Percentiles rank a stretch among this genome's conserved stretches.
Evolutionary conservation across 1,140 invertebrate genomes (phyloP).

Genomic region (Limonius californicus): DNA sequence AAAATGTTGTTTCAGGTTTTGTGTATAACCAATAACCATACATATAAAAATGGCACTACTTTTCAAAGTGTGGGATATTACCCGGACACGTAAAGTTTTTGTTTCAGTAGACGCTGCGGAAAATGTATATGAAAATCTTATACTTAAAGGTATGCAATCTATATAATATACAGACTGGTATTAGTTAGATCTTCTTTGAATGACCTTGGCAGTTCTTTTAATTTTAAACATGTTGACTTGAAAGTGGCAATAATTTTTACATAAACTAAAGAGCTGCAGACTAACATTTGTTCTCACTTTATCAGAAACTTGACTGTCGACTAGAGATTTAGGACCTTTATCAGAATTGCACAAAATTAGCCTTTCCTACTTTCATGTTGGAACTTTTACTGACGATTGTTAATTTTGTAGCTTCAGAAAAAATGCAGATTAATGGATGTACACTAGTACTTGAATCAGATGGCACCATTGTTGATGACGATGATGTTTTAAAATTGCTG

Average conservation of each 20-base stretch:
- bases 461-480: neutral
- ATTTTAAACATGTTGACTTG: neutral
- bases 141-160: neutral
- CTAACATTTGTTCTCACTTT: too few species aligned
- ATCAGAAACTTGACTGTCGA: neutral
- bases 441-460: neutral
- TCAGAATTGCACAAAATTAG: neutral
- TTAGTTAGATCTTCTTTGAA: too few species aligned
- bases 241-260: neutral
- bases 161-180: too few species aligned
- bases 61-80: neutral
- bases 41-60: neutral
- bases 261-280: neutral
- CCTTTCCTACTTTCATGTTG: neutral
- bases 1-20: neutral
- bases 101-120: neutral
- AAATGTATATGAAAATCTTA: neutral
- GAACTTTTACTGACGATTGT: neutral
- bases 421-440: neutral
- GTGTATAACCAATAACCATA: neutral
- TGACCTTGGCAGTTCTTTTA: too few species aligned
- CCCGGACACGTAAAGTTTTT: neutral
- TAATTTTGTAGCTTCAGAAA: neutral
- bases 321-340: neutral
- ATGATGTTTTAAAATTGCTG: neutral